Base-by-base conservation (phyloP, 2,113 vertebrate species). In the Hippopotamus amphibius region DNA sequence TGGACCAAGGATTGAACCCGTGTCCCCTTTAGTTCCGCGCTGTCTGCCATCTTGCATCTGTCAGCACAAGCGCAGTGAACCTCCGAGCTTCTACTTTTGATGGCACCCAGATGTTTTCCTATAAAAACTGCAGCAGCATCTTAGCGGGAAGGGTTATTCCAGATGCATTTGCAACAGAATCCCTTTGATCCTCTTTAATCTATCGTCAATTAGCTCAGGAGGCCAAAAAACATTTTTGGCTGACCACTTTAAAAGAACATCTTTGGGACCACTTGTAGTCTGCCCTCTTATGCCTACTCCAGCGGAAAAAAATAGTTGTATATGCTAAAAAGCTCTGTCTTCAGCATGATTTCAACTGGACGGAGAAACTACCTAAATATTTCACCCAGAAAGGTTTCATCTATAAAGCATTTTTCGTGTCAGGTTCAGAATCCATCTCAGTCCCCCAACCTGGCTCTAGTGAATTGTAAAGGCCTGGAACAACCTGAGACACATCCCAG, bases 31-130 rank as follows among this genome's bases (percentile, higher is more conserved):
- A 99, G 99, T 99, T 99, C 99, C 99, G 99, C 99, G 99, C 99
- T 99, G 99, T 99, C 99, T 99, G 99, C 99, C 99, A 99, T 99
- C 99, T 99, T 99, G 99, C 99, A 99, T 99, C 98, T 99, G 97
- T 99, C 97, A 98, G 99, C 99, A 99, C 99, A 99, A 98, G 99
- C 99, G 99, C 98, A 99, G 93, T 99, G 98, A 98, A 97, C 97
- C 86, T 98, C 98, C 33, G 15, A 9, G 19, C 17, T n/a, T 48
- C 61, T 59, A 33, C 50, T 84, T 81, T 61, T 80, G 63, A 55
- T 48, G 81, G 81, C 43, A 6, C 17, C 46, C 86, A 68, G 92
- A 84, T 74, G 33, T 59, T 93, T 59, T 77, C 63, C 48, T 90
- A 59, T 55, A 65, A 80, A 94, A 87, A 69, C 48, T n/a, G 21